A percentile compares a stretch with the other conserved stretches of the same genome.
Conservation (phyloP, 2,797 vertebrate species). For the Hoplostethus atlanticus region DNA sequence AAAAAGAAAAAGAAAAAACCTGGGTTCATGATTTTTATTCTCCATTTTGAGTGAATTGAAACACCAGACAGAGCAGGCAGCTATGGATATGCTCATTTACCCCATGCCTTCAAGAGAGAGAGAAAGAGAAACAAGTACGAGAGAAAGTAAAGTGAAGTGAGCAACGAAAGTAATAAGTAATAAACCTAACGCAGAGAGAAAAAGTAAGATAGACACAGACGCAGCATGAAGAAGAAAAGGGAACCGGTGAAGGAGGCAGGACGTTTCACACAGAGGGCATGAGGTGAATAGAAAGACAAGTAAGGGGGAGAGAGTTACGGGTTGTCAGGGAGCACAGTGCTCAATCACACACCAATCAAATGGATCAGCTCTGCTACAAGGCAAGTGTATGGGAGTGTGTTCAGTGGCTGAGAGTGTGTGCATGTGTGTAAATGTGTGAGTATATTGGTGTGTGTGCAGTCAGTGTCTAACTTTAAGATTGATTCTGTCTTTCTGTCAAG, state of each 20-base stretch:
- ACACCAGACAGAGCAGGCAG: constrained; percentile 46
- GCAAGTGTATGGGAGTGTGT: constrained; percentile 16
- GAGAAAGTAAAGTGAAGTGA: constrained; percentile 23
- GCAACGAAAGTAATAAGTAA: not conserved
- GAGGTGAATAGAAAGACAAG: constrained; percentile 36
- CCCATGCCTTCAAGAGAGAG: constrained; percentile 28
- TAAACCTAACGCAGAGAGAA: not conserved
- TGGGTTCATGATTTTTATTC: constrained; percentile 29
- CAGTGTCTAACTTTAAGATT: constrained; percentile 33
- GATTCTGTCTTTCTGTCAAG: constrained; percentile 43
- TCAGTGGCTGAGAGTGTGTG: constrained; percentile 11
- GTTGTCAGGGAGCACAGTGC: constrained; percentile 20
- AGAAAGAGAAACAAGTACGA: constrained; percentile 26
- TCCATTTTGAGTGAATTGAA: constrained; percentile 34
- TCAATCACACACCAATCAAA: constrained; percentile 61
- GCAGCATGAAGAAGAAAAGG: constrained; percentile 11
- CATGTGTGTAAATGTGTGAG: not conserved
- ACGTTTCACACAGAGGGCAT: constrained; percentile 36
- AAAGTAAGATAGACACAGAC: not conserved
- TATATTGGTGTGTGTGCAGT: not conserved
- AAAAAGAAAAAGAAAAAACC: constrained; percentile 7
- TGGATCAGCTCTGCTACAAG: constrained; percentile 54
- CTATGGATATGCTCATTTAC: constrained; percentile 56
- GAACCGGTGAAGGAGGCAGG: constrained; percentile 12
- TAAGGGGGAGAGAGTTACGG: constrained; percentile 14